These are phyloP conservation scores for Drosophila acutilabella DNA, from an alignment of 2,888 invertebrate species.

Conservation along the genomic window DNA sequence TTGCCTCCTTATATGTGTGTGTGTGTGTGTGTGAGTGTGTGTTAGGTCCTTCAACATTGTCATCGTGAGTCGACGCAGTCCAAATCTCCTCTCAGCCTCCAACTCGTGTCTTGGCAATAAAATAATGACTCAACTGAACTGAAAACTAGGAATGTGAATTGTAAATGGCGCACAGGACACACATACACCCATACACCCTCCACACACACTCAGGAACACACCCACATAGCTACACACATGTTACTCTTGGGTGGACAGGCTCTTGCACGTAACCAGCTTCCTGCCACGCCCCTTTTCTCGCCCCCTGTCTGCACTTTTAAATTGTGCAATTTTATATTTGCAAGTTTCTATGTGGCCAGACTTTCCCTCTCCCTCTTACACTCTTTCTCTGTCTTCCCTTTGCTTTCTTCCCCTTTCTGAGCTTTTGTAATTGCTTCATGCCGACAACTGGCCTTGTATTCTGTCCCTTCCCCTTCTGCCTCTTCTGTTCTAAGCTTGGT, in stretches of 20 bases:
- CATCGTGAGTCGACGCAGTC: slow-evolving; percentile 67
- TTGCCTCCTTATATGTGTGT: slow-evolving; percentile 23
- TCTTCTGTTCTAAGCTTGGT: slow-evolving; percentile 5
- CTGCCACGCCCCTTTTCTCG: slow-evolving; percentile 20
- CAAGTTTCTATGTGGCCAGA: slow-evolving; percentile 69
- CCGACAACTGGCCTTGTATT: slow-evolving; percentile 52
- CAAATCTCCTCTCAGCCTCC: slow-evolving; percentile 31
- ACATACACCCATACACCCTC: slow-evolving; percentile 13
- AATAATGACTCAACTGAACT: slow-evolving; percentile 83
- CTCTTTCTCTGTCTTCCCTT: slow-evolving; percentile 20
- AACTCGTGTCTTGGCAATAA: slow-evolving; percentile 78
- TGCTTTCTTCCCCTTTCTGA: slow-evolving; percentile 18
- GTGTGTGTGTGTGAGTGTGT: neutral
- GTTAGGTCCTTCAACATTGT: slow-evolving; percentile 57
- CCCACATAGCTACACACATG: slow-evolving; percentile 20
- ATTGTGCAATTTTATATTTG: slow-evolving; percentile 79
- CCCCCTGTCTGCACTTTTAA: slow-evolving; percentile 64
- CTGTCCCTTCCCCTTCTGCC: neutral
- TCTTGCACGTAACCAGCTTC: slow-evolving; percentile 63
- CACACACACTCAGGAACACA: slow-evolving; percentile 22
- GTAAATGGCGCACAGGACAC: slow-evolving; percentile 71
- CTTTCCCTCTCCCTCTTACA: slow-evolving; percentile 7
- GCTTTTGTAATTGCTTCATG: slow-evolving; percentile 73
- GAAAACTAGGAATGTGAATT: slow-evolving; percentile 82
- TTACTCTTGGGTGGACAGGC: slow-evolving; percentile 48